Conservation (phyloP, 2,113 vertebrate species). For the Pyxicephalus adspersus region DNA sequence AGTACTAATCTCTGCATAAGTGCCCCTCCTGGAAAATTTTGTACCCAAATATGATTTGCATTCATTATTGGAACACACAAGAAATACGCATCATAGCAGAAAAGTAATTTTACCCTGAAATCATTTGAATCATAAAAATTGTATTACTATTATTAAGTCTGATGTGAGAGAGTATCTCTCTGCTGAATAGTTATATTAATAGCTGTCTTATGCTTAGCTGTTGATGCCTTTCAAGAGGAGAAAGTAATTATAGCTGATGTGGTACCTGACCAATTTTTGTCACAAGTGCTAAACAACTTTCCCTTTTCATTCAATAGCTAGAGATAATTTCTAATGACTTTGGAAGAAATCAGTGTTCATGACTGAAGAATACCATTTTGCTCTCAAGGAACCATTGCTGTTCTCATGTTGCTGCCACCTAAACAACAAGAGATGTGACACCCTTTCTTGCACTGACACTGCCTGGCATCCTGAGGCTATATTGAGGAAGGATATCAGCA, state of each 20-base stretch:
- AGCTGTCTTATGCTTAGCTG: slow-evolving; percentile 18
- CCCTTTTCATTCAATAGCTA: not conserved
- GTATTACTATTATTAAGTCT: slow-evolving; percentile 16
- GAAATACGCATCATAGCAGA: slow-evolving; percentile 3
- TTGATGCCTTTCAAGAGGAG: slow-evolving; percentile 4
- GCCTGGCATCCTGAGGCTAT: too few species aligned
- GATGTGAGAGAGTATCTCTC: not conserved
- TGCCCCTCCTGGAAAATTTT: not conserved
- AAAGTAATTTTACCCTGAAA: slow-evolving; percentile 2
- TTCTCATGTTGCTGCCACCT: too few species aligned
- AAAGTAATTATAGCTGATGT: slow-evolving; percentile 37
- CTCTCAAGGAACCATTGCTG: too few species aligned
- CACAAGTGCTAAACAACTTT: not conserved
- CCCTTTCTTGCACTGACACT: too few species aligned
- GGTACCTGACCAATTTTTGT: slow-evolving; percentile 33
- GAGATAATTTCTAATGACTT: too few species aligned
- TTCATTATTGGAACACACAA: not conserved
- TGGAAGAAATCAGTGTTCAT: too few species aligned
- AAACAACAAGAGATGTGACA: too few species aligned
- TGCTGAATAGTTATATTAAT: slow-evolving; percentile 27
- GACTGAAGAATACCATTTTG: too few species aligned
- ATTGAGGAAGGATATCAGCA: too few species aligned
- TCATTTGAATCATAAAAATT: slow-evolving; percentile 30
- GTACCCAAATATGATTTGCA: not conserved
- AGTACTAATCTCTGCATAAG: not conserved